Evolutionary conservation across 2,888 invertebrate species (phyloP), one percentile per base, ranked within the genome.

Genomic region (Dryococelus australis): DNA sequence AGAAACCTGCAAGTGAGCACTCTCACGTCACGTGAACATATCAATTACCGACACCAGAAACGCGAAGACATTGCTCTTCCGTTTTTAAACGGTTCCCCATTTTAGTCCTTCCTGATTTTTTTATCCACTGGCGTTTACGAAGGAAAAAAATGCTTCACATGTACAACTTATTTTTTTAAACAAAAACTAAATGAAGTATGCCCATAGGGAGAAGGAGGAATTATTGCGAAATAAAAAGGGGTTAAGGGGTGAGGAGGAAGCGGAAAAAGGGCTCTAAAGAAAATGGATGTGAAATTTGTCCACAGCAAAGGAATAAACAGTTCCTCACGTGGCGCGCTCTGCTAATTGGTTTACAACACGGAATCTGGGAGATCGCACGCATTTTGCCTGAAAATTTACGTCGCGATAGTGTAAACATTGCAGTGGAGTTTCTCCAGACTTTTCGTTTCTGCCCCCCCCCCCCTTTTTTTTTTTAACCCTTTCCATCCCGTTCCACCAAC

Each of bases 281-380:
- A 65, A 65, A 65, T 20, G 20, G 65, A 65, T 65, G 20, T 24
- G 65, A 13, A 13, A 65, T 65, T 65, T 65, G 20, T 24, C 65
- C 65, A 24, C 65, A 20, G 65, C 65, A 24, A 65, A 65, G 13
- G 65, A 65, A 24, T 24, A 65, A 65, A 65, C 65, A 65, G 65
- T 20, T 65, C 20, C 65, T 65, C 10, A 20, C 20, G 65, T 20
- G 5, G 24, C n/a, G n/a, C 65, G 65, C 24, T 83, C 20, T 24
- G 43, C 83, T 83, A 83, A 83, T 83, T 83, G 83, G 83, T 83
- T 83, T 83, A 83, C 35, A 83, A 83, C 83, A 83, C 83, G 83
- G 43, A 83, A 83, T 83, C 83, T 83, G 83, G 83, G 35, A 9
- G 10, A n/a, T 10, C 83, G 83, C 83, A 28, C 83, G 28, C n/a